Evolutionary conservation across 1,140 invertebrate species (phyloP).

Genomic region (Oreohelix idahoensis): DNA sequence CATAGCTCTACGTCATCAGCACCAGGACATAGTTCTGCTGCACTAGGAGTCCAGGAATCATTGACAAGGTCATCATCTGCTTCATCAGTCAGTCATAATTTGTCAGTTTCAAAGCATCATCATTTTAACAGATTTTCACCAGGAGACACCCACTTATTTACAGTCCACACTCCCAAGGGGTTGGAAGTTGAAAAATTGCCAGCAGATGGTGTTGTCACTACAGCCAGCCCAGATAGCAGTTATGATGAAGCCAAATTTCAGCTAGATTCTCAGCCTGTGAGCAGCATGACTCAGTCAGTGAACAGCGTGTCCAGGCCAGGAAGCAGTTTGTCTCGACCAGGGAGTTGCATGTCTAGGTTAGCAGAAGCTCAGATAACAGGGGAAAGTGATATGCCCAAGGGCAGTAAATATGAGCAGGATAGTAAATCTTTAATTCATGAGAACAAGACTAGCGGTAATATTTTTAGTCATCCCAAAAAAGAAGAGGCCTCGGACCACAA

Average conservation of each 20-base stretch:
- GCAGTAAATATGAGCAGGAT: background rate
- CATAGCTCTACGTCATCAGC: background rate
- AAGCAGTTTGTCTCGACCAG: too few relatives aligned
- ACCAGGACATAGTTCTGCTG: background rate
- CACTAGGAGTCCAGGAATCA: background rate
- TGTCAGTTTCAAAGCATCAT: background rate
- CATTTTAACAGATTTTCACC: background rate
- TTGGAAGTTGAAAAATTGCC: constrained; percentile 44
- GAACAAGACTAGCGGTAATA: background rate
- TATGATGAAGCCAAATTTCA: constrained; percentile 44
- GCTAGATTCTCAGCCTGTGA: background rate
- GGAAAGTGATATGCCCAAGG: too few relatives aligned
- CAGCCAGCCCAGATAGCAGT: constrained; percentile 64
- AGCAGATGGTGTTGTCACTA: constrained; percentile 56
- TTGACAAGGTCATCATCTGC: background rate
- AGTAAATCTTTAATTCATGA: background rate
- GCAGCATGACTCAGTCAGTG: background rate
- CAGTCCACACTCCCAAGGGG: constrained; percentile 39
- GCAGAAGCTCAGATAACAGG: background rate
- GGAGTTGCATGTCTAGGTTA: too few relatives aligned
- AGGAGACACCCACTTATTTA: constrained; percentile 19
- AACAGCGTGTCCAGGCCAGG: background rate
- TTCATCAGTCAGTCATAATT: background rate
- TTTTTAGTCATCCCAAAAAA: background rate
- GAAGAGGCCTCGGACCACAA: background rate